Evolutionary conservation across 64 coral and sea anemone genomes (phyloP).

Genomic region (Acropora tenuis): DNA sequence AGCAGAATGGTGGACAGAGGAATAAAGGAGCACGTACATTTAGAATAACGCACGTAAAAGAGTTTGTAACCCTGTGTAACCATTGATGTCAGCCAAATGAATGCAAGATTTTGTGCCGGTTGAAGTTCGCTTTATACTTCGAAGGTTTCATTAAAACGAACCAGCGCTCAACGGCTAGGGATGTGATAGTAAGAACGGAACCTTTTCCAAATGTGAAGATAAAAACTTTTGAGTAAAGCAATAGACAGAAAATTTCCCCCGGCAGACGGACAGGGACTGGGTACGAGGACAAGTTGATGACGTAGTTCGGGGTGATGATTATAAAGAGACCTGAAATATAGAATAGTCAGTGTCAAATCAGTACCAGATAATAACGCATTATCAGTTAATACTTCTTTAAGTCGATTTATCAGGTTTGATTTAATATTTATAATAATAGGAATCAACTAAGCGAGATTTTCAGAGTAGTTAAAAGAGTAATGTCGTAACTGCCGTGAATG

Average conservation of each 20-base stretch:
- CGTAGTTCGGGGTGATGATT: constrained; percentile 46
- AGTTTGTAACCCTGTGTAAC: constrained; percentile 11
- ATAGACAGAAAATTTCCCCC: constrained; percentile 2
- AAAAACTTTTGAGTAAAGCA: constrained; percentile 32
- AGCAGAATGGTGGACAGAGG: not conserved
- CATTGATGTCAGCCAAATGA: constrained; percentile 1
- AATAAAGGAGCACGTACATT: not conserved
- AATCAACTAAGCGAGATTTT: too few species aligned
- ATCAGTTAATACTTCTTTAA: too few species aligned
- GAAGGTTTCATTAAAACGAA: not conserved
- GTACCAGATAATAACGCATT: too few species aligned
- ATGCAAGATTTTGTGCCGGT: not conserved
- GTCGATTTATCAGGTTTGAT: too few species aligned
- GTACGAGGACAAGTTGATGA: constrained; percentile 38
- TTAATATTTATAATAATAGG: too few species aligned
- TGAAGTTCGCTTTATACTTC: constrained; percentile 21
- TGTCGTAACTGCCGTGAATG: too few species aligned
- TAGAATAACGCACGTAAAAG: constrained; percentile 18
- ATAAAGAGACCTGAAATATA: constrained; percentile 44
- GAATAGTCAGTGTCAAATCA: not conserved
- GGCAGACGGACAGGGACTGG: not conserved
- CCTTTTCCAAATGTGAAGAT: constrained; percentile 43
- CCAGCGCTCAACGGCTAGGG: constrained; percentile 23
- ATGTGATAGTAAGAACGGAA: constrained; percentile 24
- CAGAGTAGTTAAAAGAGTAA: too few species aligned